phyloP scores from a whole-genome alignment of 1,140 invertebrate species.

The Aphidius gifuensis region DNA sequence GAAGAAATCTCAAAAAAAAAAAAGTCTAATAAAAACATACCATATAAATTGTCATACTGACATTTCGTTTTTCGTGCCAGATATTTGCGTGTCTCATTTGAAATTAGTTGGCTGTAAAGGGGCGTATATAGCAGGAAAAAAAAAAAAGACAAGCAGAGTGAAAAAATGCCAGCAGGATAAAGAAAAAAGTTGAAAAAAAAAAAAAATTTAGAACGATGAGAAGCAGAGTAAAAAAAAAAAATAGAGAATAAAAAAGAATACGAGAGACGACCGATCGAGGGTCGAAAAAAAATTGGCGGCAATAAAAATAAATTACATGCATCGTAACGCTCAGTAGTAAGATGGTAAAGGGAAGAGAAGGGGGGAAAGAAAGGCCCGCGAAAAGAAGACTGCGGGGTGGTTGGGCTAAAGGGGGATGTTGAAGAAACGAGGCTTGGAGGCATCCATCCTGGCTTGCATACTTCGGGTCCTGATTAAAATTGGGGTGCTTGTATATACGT shows the following conservation, averaged over 20 bases:
- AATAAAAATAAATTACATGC: conserved; percentile 59
- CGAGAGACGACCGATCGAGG: conserved; percentile 43
- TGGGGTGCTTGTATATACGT: conserved; percentile 44
- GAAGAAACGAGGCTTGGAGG: conserved; percentile 33
- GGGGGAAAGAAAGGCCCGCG: too few relatives aligned
- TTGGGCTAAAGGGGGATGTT: conserved; percentile 28
- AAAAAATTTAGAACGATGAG: neutral
- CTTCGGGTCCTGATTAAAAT: conserved; percentile 56
- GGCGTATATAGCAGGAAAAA: neutral
- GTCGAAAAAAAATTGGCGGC: conserved; percentile 55
- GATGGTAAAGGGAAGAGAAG: too few relatives aligned
- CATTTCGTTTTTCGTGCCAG: neutral
- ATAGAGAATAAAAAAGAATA: conserved; percentile 10
- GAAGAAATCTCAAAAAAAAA: too few relatives aligned
- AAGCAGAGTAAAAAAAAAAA: conserved; percentile 1
- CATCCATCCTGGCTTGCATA: conserved; percentile 52
- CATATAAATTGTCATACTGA: too few relatives aligned
- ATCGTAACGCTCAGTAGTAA: conserved; percentile 52
- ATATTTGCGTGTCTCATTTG: neutral
- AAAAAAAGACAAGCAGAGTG: too few relatives aligned
- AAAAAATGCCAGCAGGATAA: too few relatives aligned
- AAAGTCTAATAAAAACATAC: too few relatives aligned
- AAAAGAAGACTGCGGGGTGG: conserved; percentile 21
- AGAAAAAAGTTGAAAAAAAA: too few relatives aligned
- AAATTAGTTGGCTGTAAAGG: conserved; percentile 9